Evolutionary conservation across 2,888 invertebrate species (phyloP), one percentile per base, ranked within the genome.

Genomic region (Pyrochroa serraticornis): DNA sequence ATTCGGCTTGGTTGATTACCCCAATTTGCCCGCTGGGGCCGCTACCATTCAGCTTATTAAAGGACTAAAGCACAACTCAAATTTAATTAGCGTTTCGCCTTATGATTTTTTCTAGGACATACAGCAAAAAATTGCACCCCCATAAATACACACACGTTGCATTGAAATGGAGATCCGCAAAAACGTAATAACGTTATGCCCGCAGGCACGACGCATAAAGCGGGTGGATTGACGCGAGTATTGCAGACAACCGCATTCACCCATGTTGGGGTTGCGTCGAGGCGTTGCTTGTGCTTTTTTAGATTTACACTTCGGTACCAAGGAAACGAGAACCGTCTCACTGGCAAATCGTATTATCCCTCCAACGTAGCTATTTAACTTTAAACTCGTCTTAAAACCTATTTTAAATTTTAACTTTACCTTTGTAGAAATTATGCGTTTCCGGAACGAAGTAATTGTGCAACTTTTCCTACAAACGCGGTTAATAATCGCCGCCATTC

Each of bases 121-220:
- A 22, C 22, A 22, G 22, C 22, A 22, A 22, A 22, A 22, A 22
- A 5, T 22, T 22, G 2, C 22, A 22, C 22, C 22, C 22, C 5
- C 22, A 22, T 22, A 22, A 22, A 5, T 22, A 22, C 22, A 22
- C 22, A 22, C 22, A 5, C 22, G 22, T 35, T 3, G 7, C 39
- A 9, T n/a, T 12, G 3, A 10, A 10, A 39, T 39, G 39, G 7
- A 39, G 39, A 39, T 39, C 35, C 12, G 12, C 39, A 55, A 55
- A 55, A 55, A 34, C 43, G 55, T 55, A 55, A 55, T 55, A 55
- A 55, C 55, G 43, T 55, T 55, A 55, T 44, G 36, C 48, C 55
- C 37, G 9, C 36, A 33, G 43, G 55, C 48, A 55, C 48, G 48
- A 54, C 47, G 54, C 54, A 54, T 54, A 55, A 55, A 55, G 43